A percentile compares a stretch with the other conserved stretches of the same genome.
Evolutionary conservation across 2,113 vertebrate species (phyloP).

Genomic region (Paradoxurus hermaphroditus): DNA sequence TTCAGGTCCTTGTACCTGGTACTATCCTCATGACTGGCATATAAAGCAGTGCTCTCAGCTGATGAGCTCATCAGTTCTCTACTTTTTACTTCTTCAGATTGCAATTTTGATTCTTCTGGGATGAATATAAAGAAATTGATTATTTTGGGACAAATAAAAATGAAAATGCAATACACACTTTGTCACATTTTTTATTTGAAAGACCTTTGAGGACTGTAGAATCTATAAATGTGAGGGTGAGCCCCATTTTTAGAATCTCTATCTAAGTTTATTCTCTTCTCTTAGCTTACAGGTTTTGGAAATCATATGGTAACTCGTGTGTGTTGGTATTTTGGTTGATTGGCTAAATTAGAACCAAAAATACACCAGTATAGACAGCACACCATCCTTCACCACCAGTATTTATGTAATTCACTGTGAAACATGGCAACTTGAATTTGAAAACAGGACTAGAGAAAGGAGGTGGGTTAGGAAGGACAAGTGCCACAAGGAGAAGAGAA

Average conservation of each 20-base stretch:
- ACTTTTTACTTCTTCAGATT: background rate
- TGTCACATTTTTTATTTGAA: slow-evolving; percentile 23
- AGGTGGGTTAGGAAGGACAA: background rate
- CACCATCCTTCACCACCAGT: background rate
- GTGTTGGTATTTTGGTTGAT: background rate
- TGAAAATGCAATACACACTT: background rate
- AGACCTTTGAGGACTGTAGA: background rate
- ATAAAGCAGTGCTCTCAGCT: background rate
- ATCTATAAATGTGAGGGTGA: background rate
- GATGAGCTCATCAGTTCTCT: rapidly evolving
- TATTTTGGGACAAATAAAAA: background rate
- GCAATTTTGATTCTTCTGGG: background rate
- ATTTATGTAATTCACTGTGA: background rate
- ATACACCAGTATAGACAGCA: background rate
- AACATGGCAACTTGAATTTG: background rate
- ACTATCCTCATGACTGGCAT: background rate
- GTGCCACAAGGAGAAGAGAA: background rate
- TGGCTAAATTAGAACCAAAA: background rate
- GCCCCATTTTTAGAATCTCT: background rate
- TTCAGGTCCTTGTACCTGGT: rapidly evolving
- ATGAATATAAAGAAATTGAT: slow-evolving; percentile 7
- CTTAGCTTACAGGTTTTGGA: background rate
- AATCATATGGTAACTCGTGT: background rate
- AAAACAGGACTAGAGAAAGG: background rate
- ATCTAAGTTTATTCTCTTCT: background rate